Percentiles rank a stretch among this genome's conserved stretches.
Conservation (phyloP, 1,140 invertebrate species). For the Drosophila virilis region DNA sequence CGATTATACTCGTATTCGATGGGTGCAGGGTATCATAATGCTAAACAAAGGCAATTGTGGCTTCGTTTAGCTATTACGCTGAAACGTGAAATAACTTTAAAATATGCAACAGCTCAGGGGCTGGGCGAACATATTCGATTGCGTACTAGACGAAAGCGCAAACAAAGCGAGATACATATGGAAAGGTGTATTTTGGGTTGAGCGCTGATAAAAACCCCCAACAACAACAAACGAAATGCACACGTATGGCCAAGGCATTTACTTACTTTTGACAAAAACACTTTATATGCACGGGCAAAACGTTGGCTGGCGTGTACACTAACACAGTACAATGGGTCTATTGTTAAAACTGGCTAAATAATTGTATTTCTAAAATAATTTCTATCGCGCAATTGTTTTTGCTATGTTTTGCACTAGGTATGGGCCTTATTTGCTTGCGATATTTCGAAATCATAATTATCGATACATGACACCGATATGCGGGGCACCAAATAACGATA, state of each 20-base stretch:
- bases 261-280: slow-evolving; percentile 31
- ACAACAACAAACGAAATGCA: slow-evolving; percentile 77
- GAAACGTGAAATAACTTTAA: slow-evolving; percentile 41
- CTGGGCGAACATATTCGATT: slow-evolving; percentile 45
- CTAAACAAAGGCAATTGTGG: slow-evolving; percentile 5
- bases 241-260: slow-evolving; percentile 23
- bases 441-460: background rate
- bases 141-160: slow-evolving; percentile 58
- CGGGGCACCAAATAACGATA: background rate
- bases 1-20: background rate
- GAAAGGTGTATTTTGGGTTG: slow-evolving; percentile 59
- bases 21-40: background rate
- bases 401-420: slow-evolving; percentile 71
- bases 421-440: slow-evolving; percentile 8
- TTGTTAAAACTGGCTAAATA: slow-evolving; percentile 28
- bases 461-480: background rate
- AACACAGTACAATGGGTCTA: slow-evolving; percentile 23
- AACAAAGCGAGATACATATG: slow-evolving; percentile 71
- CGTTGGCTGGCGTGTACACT: slow-evolving; percentile 4
- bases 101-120: slow-evolving; percentile 16
- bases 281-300: slow-evolving; percentile 3
- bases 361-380: slow-evolving; percentile 42
- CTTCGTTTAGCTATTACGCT: background rate
- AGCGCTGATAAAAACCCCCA: slow-evolving; percentile 62
- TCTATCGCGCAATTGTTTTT: slow-evolving; percentile 79